Percentiles rank a stretch among this genome's conserved stretches.
These are phyloP conservation scores for Sclerurus mexicanus DNA, from an alignment of 2,113 vertebrate genomes.

Conservation along the genomic window DNA sequence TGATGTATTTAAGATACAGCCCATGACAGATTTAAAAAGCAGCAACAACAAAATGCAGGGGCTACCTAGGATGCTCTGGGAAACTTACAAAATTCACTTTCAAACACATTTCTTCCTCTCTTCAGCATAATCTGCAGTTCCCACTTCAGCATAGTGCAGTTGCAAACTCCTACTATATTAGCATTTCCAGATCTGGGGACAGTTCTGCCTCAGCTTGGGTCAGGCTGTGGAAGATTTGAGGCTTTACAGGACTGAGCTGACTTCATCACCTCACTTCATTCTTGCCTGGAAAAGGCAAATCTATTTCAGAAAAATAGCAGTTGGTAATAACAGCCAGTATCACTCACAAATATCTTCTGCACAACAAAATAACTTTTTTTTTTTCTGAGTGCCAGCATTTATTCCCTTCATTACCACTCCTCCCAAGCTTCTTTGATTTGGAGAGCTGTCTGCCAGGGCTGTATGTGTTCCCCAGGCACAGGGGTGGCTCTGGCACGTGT, in stretches of 20 bases:
- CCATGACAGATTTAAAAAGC: neutral
- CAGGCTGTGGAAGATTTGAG: neutral
- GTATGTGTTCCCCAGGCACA: slow-evolving; percentile 6
- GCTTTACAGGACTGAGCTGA: neutral
- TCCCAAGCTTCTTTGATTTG: neutral
- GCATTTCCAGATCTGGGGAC: neutral
- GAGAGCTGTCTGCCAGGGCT: neutral
- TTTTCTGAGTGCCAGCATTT: neutral
- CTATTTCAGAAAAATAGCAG: slow-evolving; percentile 11
- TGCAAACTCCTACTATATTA: neutral
- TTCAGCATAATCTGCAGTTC: neutral
- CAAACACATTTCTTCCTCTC: neutral
- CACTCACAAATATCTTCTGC: neutral
- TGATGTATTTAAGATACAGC: neutral
- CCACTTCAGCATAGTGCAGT: neutral
- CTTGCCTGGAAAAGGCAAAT: slow-evolving; percentile 12
- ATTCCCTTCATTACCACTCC: slow-evolving; percentile 10
- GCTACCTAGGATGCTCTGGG: neutral
- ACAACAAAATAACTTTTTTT: neutral
- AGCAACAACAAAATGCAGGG: neutral
- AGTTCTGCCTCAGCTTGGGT: neutral
- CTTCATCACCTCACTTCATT: slow-evolving; percentile 21
- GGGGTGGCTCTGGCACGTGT: neutral
- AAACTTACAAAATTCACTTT: neutral
- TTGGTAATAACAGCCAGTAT: neutral